A percentile compares a stretch with the other conserved stretches of the same genome.
Conservation (phyloP, 2,113 vertebrate species). For the Bufo gargarizans region DNA sequence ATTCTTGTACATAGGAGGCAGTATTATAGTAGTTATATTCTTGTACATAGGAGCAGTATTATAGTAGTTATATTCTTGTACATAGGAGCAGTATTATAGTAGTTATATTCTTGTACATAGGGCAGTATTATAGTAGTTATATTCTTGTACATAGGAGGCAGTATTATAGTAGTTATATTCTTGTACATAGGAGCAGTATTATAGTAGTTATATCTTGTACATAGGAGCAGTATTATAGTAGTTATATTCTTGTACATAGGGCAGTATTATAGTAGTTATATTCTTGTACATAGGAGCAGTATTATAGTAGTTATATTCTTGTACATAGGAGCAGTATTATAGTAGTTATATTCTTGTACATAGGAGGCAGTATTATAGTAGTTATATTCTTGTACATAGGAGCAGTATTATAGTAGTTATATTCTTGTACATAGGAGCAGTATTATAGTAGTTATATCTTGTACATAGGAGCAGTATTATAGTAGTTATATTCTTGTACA, state of each 20-base stretch:
- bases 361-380: too few species aligned
- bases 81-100: slow-evolving; percentile 2
- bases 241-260: slow-evolving; percentile 1
- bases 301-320: slow-evolving; percentile 10
- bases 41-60: slow-evolving; percentile 15
- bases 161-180: background rate
- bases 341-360: background rate
- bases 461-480: too few species aligned
- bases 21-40: slow-evolving; percentile 11
- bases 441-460: slow-evolving; percentile 1
- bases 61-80: background rate
- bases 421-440: background rate
- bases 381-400: background rate
- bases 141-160: background rate
- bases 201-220: slow-evolving; percentile 6
- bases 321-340: background rate
- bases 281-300: background rate
- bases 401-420: background rate
- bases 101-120: background rate
- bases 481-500: too few species aligned
- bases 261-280: background rate
- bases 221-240: background rate
- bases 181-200: background rate
- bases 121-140: slow-evolving; percentile 11
- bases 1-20: slow-evolving; percentile 17